Base-by-base conservation (phyloP, 2,888 invertebrate species). In the Julus scanicus region DNA sequence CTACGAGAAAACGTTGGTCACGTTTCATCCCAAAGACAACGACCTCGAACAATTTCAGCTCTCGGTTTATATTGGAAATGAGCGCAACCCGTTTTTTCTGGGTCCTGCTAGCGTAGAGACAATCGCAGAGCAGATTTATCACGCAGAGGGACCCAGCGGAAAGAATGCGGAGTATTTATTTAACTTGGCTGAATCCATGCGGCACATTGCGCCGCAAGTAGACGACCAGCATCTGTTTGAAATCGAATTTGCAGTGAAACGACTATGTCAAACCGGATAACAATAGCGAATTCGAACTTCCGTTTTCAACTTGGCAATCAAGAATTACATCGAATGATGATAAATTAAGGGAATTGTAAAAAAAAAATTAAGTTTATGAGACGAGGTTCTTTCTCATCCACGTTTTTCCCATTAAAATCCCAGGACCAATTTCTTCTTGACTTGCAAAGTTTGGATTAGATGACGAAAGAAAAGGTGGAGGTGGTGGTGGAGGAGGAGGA, bases 91-190 rank as follows among this genome's bases (percentile, higher is more conserved):
- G 87, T 96, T 95, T 91, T 97, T 94, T 93, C 93, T 95, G 90
- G 97, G 97, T 2, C 94, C 95, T 89, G 96, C 96, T n/a, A 93
- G 96, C 90, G 92, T 96, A 89, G 94, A 95, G 88, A 94, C 94
- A 9, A 97, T 99, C 90, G 98, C 98, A 0, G 92, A 94, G 63
- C 96, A 97, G 92, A 95, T 99, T 57, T 93, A 94, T 40, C 93
- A 92, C 37, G 94, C 95, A 17, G 91, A 90, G 8, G 99, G 99
- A 0, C 96, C 96, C 0, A 98, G 98, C 92, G 99, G 99, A 0
- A 92, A 95, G 0, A 99, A 99, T 92, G 95, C 95, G 80, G 99
- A 99, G 91, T 99, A 99, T 93, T 94, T 99, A 0, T 96, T 96
- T 90, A 96, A 96, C 90, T 93, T 98, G 90, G 97, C 96, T 0